phyloP scores from a whole-genome alignment of 2,888 invertebrate species.

The Alitta virens region DNA sequence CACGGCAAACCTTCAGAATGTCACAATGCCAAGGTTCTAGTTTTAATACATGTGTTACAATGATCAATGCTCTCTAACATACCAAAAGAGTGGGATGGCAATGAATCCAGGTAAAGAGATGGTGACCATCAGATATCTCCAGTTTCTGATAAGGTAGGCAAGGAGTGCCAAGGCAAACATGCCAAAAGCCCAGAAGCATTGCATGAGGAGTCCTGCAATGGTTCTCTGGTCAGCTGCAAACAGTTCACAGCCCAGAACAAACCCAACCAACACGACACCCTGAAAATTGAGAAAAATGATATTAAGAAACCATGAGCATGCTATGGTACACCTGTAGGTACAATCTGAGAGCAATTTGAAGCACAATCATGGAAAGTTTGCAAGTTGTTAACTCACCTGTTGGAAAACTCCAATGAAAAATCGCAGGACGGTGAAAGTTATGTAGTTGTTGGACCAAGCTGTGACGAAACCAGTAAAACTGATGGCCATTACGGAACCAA shows the following conservation, averaged over 20 bases:
- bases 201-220: conserved; percentile 9
- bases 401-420: conserved; percentile 24
- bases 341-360: neutral
- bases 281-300: neutral
- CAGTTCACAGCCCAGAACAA: conserved; percentile 17
- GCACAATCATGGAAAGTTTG: neutral
- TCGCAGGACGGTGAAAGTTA: conserved; percentile 16
- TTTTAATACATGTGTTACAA: neutral
- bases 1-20: too few relatives aligned
- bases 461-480: neutral
- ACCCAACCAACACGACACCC: conserved; percentile 18
- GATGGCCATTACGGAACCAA: neutral
- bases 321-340: too few relatives aligned
- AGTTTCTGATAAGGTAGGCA: conserved; percentile 10
- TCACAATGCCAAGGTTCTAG: too few relatives aligned
- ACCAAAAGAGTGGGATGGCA: conserved; percentile 15
- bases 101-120: conserved; percentile 14
- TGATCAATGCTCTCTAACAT: neutral
- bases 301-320: too few relatives aligned
- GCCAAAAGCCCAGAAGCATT: conserved; percentile 19
- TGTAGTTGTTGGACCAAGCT: conserved; percentile 5
- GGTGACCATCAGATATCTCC: conserved; percentile 13
- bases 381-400: conserved; percentile 17
- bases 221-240: conserved; percentile 21
- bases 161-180: conserved; percentile 12